Base-by-base conservation (phyloP, 2,113 vertebrate genomes). In the Actenoides lindsayi region DNA sequence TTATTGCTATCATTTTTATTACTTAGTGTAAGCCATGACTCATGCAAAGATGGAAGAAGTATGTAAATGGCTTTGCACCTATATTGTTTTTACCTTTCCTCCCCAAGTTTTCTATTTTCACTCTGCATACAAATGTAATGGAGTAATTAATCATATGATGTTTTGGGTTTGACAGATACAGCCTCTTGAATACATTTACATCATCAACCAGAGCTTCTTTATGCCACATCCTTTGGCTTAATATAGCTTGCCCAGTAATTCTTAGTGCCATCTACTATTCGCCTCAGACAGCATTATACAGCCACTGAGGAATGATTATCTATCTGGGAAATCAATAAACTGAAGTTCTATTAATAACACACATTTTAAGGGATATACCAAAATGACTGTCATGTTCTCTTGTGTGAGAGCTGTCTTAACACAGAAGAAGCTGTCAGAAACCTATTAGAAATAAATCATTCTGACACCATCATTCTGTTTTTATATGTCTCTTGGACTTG, bases 311-410 rank as follows among this genome's bases (percentile, higher is more conserved):
- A 97, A 95, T 96, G 5, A 95, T 94, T 96, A 87, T 89, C 83
- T 96, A 87, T 71, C 59, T 48, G 42, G 46, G 50, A 97, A 96
- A 97, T 98, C 93, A 97, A 91, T 97, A 97, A 96, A 89, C 46
- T 75, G 63, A 93, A 91, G 42, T 31, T 90, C 82, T 97, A 93
- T 97, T 97, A 97, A 97, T 94, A 97, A 94, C 17, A 50, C 9
- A 65, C 18, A 57, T 93, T 97, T 83, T 91, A 92, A 93, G 41
- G 39, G n/a, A 60, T 67, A 87, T 88, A 70, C 51, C 73, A 97
- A 91, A 91, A 94, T 81, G 57, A 87, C 91, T 93, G 89, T 92
- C 73, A 53, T 83, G 69, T 88, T 94, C 70, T 91, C 74, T 91
- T 90, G 46, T 87, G 62, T 78, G 83, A 75, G 39, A 60, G n/a